Evolutionary conservation across 2,113 vertebrate species (phyloP), one percentile per base, ranked within the genome.

Genomic region (Propithecus coquereli): DNA sequence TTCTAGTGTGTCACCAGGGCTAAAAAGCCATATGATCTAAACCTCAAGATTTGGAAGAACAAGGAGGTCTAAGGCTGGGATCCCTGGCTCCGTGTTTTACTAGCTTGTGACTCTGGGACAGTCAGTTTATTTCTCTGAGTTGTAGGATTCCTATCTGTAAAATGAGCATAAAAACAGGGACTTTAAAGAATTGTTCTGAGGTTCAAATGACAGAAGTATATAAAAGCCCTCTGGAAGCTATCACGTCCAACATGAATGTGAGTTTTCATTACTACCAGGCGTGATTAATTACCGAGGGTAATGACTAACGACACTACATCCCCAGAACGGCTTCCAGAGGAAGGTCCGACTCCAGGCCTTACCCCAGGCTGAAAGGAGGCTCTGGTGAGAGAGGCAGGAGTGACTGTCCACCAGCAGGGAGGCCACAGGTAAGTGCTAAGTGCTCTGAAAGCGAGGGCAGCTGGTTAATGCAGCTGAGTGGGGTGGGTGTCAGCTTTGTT

Each of bases 1-100:
- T 98, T 98, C 97, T 98, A 97, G 94, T 97, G 98, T 96, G 95
- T 97, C 96, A 81, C 40, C 14, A 61, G 30, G 23, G 45, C 61
- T 86, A 57, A 94, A 88, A 82, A 76, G 83, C 61, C 90, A 23
- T 25, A 8, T 86, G 89, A 82, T 37, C 89, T 73, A 57, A 73
- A 25, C 40, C 65, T 93, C 27, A 50, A 43, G 65, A 80, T 87
- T 92, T 63, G 27, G 81, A 94, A 93, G 68, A 74, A 79, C 27
- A 65, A 92, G 71, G 79, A 34, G 8, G 32, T 86, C 54, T 73
- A 32, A 77, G 18, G 50, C 16, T 16, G n/a, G 74, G 74, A 52
- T 16, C 22, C 22, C 54, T 65, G 43, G n/a, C 25, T 59, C 63
- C 76, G 45, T 37, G 73, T 68, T 88, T 57, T 73, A 40, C 77